phyloP scores from a whole-genome alignment of 2,113 vertebrate genomes.

The Paraplagusia blochii region DNA sequence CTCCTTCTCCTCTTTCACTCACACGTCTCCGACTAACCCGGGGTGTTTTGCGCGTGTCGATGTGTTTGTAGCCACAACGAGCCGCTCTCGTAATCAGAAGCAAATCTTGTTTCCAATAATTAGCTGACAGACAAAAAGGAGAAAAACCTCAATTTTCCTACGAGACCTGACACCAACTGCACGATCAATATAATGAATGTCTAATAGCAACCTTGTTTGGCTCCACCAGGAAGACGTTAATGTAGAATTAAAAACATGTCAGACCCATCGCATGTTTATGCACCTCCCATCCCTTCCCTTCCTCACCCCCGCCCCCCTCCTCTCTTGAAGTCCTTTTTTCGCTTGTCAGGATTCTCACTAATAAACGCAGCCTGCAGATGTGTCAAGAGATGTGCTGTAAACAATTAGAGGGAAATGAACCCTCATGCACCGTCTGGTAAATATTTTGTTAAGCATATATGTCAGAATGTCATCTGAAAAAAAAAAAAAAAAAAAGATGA shows the following conservation, averaged over 20 bases:
- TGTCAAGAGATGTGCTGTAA: constrained; percentile 32
- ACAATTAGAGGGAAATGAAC: constrained; percentile 18
- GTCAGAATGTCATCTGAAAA: neutral
- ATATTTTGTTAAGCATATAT: neutral
- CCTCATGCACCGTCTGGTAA: constrained; percentile 5
- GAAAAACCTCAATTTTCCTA: constrained; percentile 64
- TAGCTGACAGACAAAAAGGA: constrained; percentile 68
- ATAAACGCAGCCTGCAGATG: constrained; percentile 24
- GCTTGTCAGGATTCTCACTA: constrained; percentile 43
- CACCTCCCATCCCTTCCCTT: no score
- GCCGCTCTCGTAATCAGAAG: constrained; percentile 66
- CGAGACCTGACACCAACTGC: constrained; percentile 40
- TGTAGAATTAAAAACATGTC: constrained; percentile 66
- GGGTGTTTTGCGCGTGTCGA: constrained; percentile 60
- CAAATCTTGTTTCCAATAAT: constrained; percentile 78
- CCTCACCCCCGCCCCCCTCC: neutral
- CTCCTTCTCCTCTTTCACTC: constrained; percentile 37
- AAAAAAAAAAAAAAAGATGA: no score
- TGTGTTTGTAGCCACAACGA: constrained; percentile 58
- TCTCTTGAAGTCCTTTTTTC: constrained; percentile 39
- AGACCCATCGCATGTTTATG: constrained; percentile 53
- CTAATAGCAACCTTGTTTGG: constrained; percentile 57
- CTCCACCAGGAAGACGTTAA: constrained; percentile 52
- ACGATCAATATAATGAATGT: constrained; percentile 71
- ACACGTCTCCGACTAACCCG: constrained; percentile 43